Evolutionary conservation across 2,797 vertebrate genomes (phyloP), one percentile per base, ranked within the genome.

Genomic region (Labroides dimidiatus): DNA sequence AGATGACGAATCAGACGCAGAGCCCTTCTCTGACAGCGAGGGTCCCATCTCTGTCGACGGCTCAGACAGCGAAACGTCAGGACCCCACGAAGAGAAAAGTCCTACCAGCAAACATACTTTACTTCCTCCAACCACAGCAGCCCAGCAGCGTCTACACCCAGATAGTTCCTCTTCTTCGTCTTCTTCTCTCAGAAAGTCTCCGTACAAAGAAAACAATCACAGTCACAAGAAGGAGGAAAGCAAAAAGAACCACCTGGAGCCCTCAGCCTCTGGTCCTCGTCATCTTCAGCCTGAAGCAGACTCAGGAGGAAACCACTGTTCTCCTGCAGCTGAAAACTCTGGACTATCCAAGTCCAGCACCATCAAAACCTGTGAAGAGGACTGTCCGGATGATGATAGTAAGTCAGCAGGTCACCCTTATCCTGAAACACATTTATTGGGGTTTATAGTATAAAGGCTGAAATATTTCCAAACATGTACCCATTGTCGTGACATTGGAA

Each of bases 21-120:
- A 99, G 93, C 95, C 98, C 51, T 99, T 99, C 78, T 98, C 97
- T 23, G 98, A 98, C 87, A 99, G 98, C 9, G 98, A 99, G 84
- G 97, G 98, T 61, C 96, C 98, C 49, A 99, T 99, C 85, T 99
- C 97, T 0, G 96, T 99, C 3, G 97, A 98, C 0, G 96, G 96
- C 8, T 99, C 98, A 0, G 97, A 99, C 87, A 94, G 96, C 21
- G 97, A 99, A 70, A 91, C 65, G 6, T 82, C 87, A 11, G 84
- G 68, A 30, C 74, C 82, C 21, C 80, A 79, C 16, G 89, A 91
- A 63, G 89, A 91, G 44, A 89, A 80, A 64, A 81, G 62, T 80
- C 87, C 72, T 16, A 63, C 75, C 67, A 79, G 86, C 61, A 91
- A 91, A 78, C 91, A 88, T 57, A 37, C 66, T 4, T 39, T 74